These are phyloP conservation scores for Siderastrea radians DNA, from an alignment of 92 coral and sea anemone genomes.

Conservation along the genomic window DNA sequence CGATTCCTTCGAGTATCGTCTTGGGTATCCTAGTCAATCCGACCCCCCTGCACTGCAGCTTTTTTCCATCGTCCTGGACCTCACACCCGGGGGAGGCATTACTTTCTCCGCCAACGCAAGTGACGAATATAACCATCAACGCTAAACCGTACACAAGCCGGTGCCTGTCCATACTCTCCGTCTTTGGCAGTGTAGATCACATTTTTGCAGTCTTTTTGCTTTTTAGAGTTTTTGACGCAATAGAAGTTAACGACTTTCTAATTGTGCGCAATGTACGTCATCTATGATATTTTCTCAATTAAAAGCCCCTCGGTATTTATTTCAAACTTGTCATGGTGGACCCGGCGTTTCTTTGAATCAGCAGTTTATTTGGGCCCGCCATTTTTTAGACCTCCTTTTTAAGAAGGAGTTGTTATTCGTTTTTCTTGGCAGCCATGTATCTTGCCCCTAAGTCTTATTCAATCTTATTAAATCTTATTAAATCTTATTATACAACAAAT, in stretches of 20 bases:
- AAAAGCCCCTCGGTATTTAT: too few relatives aligned
- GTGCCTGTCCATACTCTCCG: slow-evolving; percentile 11
- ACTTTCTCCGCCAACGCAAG: neutral
- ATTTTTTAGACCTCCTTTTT: too few relatives aligned
- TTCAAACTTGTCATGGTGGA: too few relatives aligned
- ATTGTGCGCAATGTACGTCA: neutral
- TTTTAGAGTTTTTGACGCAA: slow-evolving; percentile 11
- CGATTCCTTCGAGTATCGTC: neutral
- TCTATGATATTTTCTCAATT: too few relatives aligned
- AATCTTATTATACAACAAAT: too few relatives aligned
- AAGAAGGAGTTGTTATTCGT: too few relatives aligned
- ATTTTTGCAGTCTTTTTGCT: neutral
- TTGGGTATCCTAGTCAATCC: slow-evolving; percentile 15
- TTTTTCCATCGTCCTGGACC: neutral
- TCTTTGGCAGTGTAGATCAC: neutral
- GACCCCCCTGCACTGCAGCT: slow-evolving; percentile 5
- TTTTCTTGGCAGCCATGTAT: too few relatives aligned
- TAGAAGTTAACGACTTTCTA: slow-evolving; percentile 15
- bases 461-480: too few relatives aligned
- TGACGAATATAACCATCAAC: neutral
- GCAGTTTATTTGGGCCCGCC: too few relatives aligned
- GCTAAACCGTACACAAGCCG: neutral
- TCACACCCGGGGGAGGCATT: slow-evolving; percentile 8
- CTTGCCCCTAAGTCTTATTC: too few relatives aligned
- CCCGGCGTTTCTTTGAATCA: too few relatives aligned